Conservation (phyloP, 2,888 invertebrate species). For the Aromia moschata region DNA sequence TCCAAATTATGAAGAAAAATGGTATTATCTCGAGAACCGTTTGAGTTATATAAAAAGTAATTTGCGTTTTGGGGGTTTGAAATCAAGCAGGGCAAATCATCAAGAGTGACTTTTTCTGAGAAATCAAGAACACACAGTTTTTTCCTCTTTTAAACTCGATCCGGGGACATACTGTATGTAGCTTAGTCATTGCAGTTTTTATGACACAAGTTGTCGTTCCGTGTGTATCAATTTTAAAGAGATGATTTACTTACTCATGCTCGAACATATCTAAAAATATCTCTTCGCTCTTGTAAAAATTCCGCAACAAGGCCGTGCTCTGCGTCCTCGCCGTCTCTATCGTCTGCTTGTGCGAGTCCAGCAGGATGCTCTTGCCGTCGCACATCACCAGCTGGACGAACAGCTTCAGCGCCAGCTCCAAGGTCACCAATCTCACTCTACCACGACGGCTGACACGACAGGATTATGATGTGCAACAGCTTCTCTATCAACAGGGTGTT, state of each 20-base stretch:
- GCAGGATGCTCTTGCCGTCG: constrained; percentile 69
- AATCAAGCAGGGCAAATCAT: too few species aligned
- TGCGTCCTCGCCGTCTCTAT: constrained; percentile 80
- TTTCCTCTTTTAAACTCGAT: too few species aligned
- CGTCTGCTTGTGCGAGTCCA: constrained; percentile 73
- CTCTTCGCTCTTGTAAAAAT: constrained; percentile 97
- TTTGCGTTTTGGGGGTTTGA: too few species aligned
- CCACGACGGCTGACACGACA: constrained; percentile 91
- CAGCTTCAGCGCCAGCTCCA: constrained; percentile 87
- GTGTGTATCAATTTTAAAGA: too few species aligned
- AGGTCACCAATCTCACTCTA: constrained; percentile 88
- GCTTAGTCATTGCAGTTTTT: too few species aligned
- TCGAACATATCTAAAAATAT: constrained; percentile 99
- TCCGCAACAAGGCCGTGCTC: constrained; percentile 84
- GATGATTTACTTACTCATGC: constrained; percentile 84
- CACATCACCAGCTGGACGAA: constrained; percentile 73
- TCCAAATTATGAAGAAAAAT: too few species aligned
- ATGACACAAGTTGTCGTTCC: too few species aligned
- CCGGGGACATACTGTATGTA: too few species aligned
- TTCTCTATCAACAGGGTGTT: constrained; percentile 85
- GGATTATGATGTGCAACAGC: constrained; percentile 81
- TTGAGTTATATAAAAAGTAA: too few species aligned
- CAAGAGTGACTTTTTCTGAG: too few species aligned
- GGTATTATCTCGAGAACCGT: too few species aligned
- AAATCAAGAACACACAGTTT: too few species aligned